Conservation (phyloP, 2,113 vertebrate species). For the Albula glossodonta region DNA sequence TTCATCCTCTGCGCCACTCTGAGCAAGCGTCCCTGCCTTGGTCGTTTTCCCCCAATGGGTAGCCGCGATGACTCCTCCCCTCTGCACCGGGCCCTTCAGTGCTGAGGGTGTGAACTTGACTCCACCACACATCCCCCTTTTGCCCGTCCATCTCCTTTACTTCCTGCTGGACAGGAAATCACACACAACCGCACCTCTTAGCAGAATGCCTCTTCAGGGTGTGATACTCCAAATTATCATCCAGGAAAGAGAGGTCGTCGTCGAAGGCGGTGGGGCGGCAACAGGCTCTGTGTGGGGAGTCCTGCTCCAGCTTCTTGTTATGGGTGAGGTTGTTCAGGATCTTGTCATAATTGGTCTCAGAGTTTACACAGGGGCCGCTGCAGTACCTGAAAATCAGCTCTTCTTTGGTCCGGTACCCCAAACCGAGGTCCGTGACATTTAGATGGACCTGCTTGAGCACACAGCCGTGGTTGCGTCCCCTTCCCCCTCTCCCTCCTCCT, state of each 20-base stretch:
- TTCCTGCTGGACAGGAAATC: slow-evolving; percentile 55
- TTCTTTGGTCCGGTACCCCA: slow-evolving; percentile 96
- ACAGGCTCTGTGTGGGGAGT: slow-evolving; percentile 85
- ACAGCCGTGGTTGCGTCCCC: slow-evolving; percentile 81
- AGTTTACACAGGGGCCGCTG: slow-evolving; percentile 88
- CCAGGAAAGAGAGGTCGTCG: slow-evolving; percentile 93
- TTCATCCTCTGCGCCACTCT: neutral
- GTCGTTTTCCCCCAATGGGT: neutral
- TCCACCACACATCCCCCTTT: slow-evolving; percentile 3
- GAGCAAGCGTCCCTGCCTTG: neutral
- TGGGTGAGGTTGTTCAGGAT: slow-evolving; percentile 95
- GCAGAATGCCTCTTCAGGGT: slow-evolving; percentile 97
- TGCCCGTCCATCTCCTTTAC: slow-evolving; percentile 51
- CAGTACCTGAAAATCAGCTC: slow-evolving; percentile 96
- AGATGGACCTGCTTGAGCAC: slow-evolving; percentile 91
- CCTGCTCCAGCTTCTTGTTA: slow-evolving; percentile 89
- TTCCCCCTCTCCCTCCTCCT: slow-evolving; percentile 66
- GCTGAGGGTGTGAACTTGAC: neutral
- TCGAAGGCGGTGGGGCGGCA: slow-evolving; percentile 93
- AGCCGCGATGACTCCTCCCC: neutral
- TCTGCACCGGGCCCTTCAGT: neutral
- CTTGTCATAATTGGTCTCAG: slow-evolving; percentile 94
- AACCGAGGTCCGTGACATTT: slow-evolving; percentile 93
- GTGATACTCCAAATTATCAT: slow-evolving; percentile 92
- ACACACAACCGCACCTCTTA: slow-evolving; percentile 91